A percentile compares a stretch with the other conserved stretches of the same genome.
Conservation (phyloP, 30 jellyfish, hydroid and myxozoan genomes). For the Pelagia noctiluca region DNA sequence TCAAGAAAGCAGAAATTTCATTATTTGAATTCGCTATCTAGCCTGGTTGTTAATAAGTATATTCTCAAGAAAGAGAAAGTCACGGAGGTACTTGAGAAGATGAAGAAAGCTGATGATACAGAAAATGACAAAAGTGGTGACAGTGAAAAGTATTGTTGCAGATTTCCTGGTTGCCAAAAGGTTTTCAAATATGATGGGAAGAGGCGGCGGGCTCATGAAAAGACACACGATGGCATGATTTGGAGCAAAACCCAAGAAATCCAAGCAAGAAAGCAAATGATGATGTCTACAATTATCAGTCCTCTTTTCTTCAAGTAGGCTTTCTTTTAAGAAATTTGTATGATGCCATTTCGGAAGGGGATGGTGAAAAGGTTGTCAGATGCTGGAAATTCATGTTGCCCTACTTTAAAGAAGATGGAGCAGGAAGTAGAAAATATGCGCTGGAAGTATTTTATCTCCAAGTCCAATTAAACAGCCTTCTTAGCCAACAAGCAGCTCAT, state of each 20-base stretch:
- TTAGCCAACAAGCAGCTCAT: conserved; percentile 18
- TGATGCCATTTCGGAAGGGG: conserved; percentile 48
- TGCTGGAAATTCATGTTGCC: conserved; percentile 46
- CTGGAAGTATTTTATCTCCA: conserved; percentile 28
- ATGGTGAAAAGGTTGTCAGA: conserved; percentile 41
- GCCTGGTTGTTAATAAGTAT: conserved; percentile 25
- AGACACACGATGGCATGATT: conserved; percentile 13
- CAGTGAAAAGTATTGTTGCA: conserved; percentile 9
- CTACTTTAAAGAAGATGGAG: conserved; percentile 34
- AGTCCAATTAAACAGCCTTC: conserved; percentile 9
- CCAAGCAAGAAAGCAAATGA: not conserved
- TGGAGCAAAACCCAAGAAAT: conserved; percentile 2
- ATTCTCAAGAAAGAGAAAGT: not conserved
- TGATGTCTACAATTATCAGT: conserved; percentile 1
- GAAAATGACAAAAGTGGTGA: not conserved
- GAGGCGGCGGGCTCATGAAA: conserved; percentile 14
- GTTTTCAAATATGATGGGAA: conserved; percentile 13
- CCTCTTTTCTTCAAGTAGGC: conserved; percentile 2
- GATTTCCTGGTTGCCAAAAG: conserved; percentile 8
- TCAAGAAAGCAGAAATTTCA: not conserved
- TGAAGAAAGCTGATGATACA: not conserved
- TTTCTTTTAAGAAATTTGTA: not conserved
- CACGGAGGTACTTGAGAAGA: conserved; percentile 1
- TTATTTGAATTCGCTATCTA: not conserved
- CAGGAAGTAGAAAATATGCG: conserved; percentile 30